phyloP scores from a whole-genome alignment of 1,140 invertebrate genomes.

The Drosophila equinoxialis region DNA sequence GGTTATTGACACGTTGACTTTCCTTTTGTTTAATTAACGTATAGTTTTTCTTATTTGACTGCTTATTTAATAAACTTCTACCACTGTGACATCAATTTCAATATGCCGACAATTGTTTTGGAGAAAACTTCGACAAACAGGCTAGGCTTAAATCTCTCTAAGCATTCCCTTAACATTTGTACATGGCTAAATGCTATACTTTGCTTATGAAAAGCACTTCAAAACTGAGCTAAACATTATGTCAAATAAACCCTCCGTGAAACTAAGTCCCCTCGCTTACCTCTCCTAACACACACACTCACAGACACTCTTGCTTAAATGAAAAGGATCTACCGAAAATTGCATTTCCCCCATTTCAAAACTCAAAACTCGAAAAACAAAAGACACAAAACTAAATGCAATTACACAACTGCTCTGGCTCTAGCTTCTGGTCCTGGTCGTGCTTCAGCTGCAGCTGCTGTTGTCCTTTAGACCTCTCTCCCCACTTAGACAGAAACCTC shows the following conservation, averaged over 20 bases:
- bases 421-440: constrained; percentile 22
- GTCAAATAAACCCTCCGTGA: constrained; percentile 38
- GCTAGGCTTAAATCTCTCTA: constrained; percentile 15
- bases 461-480: constrained; percentile 14
- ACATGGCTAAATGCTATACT: constrained; percentile 8
- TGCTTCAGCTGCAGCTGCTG: constrained; percentile 16
- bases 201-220: constrained; percentile 45
- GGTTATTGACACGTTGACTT: no score
- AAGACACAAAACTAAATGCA: constrained; percentile 68
- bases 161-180: constrained; percentile 31
- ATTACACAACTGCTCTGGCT: constrained; percentile 49
- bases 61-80: not conserved
- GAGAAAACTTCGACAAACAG: constrained; percentile 6
- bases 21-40: no score
- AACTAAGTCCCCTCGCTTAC: not conserved
- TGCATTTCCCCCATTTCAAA: constrained; percentile 40
- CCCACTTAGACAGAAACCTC: constrained; percentile 52
- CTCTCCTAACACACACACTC: not conserved
- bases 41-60: no score
- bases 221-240: constrained; percentile 48
- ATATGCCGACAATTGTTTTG: constrained; percentile 15
- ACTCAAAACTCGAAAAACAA: constrained; percentile 32
- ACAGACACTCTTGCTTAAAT: no score
- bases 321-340: constrained; percentile 32
- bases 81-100: constrained; percentile 8